phyloP scores from a whole-genome alignment of 2,113 vertebrate species.

The Rattus rattus region DNA sequence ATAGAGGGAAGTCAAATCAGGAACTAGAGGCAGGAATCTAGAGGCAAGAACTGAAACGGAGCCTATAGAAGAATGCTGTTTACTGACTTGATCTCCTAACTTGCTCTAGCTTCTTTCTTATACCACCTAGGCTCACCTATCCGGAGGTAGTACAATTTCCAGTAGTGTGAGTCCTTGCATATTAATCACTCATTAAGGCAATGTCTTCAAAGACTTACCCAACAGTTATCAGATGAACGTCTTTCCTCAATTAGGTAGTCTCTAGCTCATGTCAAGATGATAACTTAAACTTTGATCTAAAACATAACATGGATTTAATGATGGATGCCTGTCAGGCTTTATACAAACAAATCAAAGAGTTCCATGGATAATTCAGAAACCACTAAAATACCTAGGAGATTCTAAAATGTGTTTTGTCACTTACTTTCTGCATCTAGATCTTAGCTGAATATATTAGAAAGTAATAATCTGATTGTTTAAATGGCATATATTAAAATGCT shows the following conservation, averaged over 20 bases:
- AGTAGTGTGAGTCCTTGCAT: background rate
- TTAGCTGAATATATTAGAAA: too few relatives aligned
- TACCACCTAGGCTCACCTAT: background rate
- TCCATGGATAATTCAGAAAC: constrained; percentile 82
- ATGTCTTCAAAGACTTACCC: too few relatives aligned
- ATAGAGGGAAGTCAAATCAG: background rate
- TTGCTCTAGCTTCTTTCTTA: background rate
- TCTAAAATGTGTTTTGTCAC: too few relatives aligned
- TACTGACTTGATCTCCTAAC: background rate
- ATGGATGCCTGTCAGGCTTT: constrained; percentile 92
- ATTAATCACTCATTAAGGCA: too few relatives aligned
- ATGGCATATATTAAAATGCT: too few relatives aligned
- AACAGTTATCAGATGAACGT: background rate
- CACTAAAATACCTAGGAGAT: constrained; percentile 4
- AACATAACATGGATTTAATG: constrained; percentile 92
- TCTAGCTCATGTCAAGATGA: background rate
- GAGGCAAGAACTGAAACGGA: too few relatives aligned
- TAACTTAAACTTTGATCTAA: constrained; percentile 91
- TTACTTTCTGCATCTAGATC: too few relatives aligned
- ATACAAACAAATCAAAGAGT: constrained; percentile 83
- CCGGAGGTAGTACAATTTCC: background rate
- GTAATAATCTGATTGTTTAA: too few relatives aligned
- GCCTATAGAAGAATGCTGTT: background rate
- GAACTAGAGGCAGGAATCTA: background rate
- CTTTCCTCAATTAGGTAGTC: background rate